Conservation (phyloP, 2,797 vertebrate species). For the Catharus ustulatus region DNA sequence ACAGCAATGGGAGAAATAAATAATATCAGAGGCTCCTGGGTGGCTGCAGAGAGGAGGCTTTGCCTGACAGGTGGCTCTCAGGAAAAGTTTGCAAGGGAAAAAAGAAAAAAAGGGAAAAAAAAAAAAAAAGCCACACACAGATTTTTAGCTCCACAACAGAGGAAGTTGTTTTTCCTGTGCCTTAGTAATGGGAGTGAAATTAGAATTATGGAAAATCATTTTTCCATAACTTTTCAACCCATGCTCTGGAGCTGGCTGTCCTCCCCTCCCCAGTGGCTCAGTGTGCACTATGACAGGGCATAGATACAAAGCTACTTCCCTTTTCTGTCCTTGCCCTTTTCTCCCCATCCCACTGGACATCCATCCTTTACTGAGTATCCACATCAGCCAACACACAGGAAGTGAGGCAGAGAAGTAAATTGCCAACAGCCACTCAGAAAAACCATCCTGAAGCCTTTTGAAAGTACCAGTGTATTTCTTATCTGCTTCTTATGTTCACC, state of each 20-base stretch:
- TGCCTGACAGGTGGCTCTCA: background rate
- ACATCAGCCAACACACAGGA: background rate
- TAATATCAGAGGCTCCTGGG: background rate
- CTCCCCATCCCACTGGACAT: background rate
- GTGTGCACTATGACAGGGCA: too few species aligned
- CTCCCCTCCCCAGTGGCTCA: background rate
- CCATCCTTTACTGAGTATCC: background rate
- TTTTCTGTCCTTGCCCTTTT: background rate
- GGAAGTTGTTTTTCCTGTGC: background rate
- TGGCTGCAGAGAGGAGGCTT: background rate
- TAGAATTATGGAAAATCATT: background rate
- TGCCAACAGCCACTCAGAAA: background rate
- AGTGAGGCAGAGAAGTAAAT: background rate
- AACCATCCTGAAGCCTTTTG: background rate
- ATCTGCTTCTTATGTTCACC: background rate
- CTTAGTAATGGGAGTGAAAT: background rate
- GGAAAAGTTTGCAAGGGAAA: background rate
- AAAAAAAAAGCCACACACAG: too few species aligned
- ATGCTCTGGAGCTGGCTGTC: background rate
- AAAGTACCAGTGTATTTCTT: background rate
- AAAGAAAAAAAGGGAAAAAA: background rate
- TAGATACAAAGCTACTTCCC: background rate
- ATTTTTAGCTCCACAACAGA: background rate
- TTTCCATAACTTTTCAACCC: background rate
- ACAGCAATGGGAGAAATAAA: slow-evolving; percentile 51